Evolutionary conservation across 2,113 vertebrate species (phyloP), one percentile per base, ranked within the genome.

Genomic region (Dryoscopus gambensis): DNA sequence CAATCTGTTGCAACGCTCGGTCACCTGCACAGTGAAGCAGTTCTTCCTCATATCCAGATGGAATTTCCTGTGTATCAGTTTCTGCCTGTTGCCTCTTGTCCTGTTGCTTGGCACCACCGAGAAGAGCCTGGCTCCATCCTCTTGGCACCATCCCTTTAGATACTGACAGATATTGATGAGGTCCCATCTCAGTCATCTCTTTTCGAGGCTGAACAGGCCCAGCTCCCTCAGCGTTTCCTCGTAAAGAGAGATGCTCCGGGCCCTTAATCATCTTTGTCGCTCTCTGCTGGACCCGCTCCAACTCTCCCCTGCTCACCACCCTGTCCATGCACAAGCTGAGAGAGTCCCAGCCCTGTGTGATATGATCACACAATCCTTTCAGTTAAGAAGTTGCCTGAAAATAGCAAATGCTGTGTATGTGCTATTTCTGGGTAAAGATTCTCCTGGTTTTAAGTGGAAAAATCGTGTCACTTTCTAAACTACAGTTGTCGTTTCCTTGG

Each of bases 351-450:
- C 57, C 13, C 57, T 4, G 10, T 2, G 42, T 15, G 59, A 40
- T 16, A 2, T 0, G 0, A 13, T 56, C 28, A 2, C n/a, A 1
- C 44, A 9, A 9, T 17, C 33, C 39, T 57, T 59, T 16, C 21
- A 4, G 1, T 35, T 15, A 24, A 62, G 33, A 37, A 15, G 8
- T 22, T 53, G 39, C 60, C 60, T 63, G 60, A 62, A 71, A 87
- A 56, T 16, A 60, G 65, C 14, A 30, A 62, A 10, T 9, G 30
- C 56, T 11, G 33, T 5, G 35, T 15, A 4, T 1, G 0, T 21
- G 33, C 46, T 77, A 6, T 79, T 84, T 93, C 84, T 46, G 56
- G 46, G 4, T 30, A 15, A 74, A 67, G 64, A 42, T 33, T 77
- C 71, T 27, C 31, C 33, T 68, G 50, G 11, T 1, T 65, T 84